Evolutionary conservation across 2,888 invertebrate species (phyloP).

Genomic region (Apamea sordens): DNA sequence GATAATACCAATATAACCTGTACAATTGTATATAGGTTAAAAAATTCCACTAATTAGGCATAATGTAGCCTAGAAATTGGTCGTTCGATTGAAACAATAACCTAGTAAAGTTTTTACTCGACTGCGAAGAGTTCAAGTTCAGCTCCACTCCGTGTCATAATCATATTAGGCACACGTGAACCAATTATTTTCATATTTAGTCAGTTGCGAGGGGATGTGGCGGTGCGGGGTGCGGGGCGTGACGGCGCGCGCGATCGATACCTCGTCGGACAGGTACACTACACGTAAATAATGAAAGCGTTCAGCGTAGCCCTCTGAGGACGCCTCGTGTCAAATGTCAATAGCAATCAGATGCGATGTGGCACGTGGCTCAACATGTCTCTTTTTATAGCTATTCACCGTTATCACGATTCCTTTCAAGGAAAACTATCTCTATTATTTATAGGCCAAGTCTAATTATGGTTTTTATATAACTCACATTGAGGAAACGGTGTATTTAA

Average conservation of each 20-base stretch:
- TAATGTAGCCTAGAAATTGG: slow-evolving; percentile 16
- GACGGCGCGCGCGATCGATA: slow-evolving; percentile 75
- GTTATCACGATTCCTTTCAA: slow-evolving; percentile 55
- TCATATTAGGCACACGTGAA: slow-evolving; percentile 76
- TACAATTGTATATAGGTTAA: background rate
- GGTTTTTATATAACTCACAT: slow-evolving; percentile 36
- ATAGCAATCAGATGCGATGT: slow-evolving; percentile 74
- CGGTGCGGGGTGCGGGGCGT: slow-evolving; percentile 68
- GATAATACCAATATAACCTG: background rate
- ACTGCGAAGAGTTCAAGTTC: slow-evolving; percentile 60
- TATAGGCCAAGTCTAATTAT: slow-evolving; percentile 26
- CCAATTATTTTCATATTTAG: slow-evolving; percentile 81
- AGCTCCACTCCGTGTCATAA: slow-evolving; percentile 67
- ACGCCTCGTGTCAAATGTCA: slow-evolving; percentile 79
- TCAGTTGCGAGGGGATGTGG: slow-evolving; percentile 72
- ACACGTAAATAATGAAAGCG: slow-evolving; percentile 86
- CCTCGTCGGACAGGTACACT: slow-evolving; percentile 77
- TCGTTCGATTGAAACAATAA: slow-evolving; percentile 48
- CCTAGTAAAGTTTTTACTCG: slow-evolving; percentile 40
- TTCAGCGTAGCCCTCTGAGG: slow-evolving; percentile 72
- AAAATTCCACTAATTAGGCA: background rate
- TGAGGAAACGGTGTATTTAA: slow-evolving; percentile 23
- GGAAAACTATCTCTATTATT: slow-evolving; percentile 57
- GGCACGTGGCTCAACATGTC: slow-evolving; percentile 65
- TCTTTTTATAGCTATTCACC: slow-evolving; percentile 62